Conservation (phyloP, 2,888 invertebrate species). For the Sympetrum striolatum region DNA sequence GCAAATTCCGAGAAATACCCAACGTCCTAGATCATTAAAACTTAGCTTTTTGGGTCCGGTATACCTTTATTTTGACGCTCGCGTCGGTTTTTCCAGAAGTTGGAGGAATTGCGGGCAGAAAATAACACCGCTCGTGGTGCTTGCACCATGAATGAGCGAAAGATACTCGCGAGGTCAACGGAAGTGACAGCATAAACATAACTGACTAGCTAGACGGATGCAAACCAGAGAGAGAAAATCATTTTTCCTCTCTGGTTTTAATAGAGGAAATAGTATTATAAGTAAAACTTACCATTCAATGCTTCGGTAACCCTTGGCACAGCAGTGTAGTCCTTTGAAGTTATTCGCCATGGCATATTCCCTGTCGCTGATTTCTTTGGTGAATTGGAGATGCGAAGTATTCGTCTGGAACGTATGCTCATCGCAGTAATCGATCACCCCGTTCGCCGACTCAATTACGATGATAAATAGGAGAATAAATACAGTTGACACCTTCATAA, state of each 20-base stretch:
- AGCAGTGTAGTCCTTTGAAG: constrained; percentile 80
- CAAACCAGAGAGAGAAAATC: not conserved
- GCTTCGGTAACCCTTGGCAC: constrained; percentile 77
- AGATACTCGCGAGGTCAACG: not conserved
- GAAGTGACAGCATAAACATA: not conserved
- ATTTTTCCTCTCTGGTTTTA: not conserved
- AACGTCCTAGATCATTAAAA: too few relatives aligned
- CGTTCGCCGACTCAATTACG: constrained; percentile 54
- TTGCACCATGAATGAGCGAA: not conserved
- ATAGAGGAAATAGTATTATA: not conserved
- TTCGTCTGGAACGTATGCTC: constrained; percentile 66
- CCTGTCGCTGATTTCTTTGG: constrained; percentile 72
- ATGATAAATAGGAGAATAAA: not conserved
- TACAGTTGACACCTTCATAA: not conserved
- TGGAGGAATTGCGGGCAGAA: too few relatives aligned
- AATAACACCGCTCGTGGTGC: not conserved
- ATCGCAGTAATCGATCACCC: constrained; percentile 66
- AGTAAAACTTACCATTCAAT: constrained; percentile 76
- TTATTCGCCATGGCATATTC: constrained; percentile 74
- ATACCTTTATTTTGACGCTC: too few relatives aligned
- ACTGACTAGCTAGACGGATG: not conserved
- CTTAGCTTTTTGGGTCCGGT: too few relatives aligned
- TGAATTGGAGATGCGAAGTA: constrained; percentile 67
- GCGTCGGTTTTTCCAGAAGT: too few relatives aligned
- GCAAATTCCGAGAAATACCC: too few relatives aligned